Evolutionary conservation across 92 coral and sea anemone species (phyloP), one percentile per base, ranked within the genome.

Genomic region (Porites cylindrica): DNA sequence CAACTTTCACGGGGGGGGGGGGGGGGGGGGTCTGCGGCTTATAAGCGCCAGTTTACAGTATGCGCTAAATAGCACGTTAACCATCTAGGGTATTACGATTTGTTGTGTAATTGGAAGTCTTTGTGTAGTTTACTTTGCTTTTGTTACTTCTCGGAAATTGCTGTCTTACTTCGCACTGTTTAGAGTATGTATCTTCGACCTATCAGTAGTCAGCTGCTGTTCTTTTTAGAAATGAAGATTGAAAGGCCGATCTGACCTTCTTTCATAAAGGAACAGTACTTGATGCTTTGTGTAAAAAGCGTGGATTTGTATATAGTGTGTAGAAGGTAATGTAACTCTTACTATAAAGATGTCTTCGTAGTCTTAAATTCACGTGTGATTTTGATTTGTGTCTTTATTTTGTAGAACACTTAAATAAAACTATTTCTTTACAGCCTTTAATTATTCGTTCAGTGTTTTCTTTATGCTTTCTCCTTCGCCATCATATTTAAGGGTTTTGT

Each of bases 221-320:
- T 47, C 14, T 14, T 9, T 74, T 52, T 18, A 10, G 6, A 9
- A n/a, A 50, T 47, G 21, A 62, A 9, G 47, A 47, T 12, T 72
- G 13, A 11, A 12, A 70, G 60, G n/a, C 21, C 1, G 21, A 74
- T 50, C 78, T 51, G 13, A n/a, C 59, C 12, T 8, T 16, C 29
- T 52, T 52, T 74, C 38, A n/a, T 23, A 74, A 10, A 17, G 16
- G 38, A 51, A 56, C 58, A 23, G 16, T 5, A 26, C 60, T 65
- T 9, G 16, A n/a, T 79, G 3, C 32, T 66, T 20, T 59, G 54
- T 50, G 72, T 20, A 78, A 68, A 70, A 61, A 63, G 56, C 18
- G 60, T 19, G 5, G 47, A 65, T 51, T 53, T 80, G 84, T 80
- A 80, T 53, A 80, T 80, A 80, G 1, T 21, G n/a, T 16, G 16